phyloP scores from a whole-genome alignment of 2,797 vertebrate genomes.

The Lepus townsendii region DNA sequence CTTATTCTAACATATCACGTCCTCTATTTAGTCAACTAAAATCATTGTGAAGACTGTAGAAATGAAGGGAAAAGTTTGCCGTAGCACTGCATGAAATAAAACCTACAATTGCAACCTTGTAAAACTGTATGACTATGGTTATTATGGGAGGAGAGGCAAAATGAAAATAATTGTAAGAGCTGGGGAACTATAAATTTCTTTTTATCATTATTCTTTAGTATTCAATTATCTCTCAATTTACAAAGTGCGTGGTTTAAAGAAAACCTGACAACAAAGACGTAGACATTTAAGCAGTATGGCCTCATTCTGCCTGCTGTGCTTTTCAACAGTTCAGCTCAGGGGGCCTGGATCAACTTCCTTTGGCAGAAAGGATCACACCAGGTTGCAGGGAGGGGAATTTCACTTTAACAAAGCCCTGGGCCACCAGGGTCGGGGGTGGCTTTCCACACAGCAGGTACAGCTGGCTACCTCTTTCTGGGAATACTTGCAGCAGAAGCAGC shows the following conservation, averaged over 20 bases:
- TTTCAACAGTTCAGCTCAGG: background rate
- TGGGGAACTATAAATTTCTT: background rate
- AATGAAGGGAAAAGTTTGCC: background rate
- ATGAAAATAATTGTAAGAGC: background rate
- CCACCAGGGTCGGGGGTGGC: background rate
- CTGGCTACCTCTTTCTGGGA: background rate
- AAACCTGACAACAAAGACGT: background rate
- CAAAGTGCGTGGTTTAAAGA: background rate
- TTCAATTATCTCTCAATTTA: background rate
- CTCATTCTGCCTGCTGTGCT: background rate
- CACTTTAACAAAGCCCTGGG: background rate
- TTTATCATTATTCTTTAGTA: slow-evolving; percentile 38
- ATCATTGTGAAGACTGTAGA: background rate
- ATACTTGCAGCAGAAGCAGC: background rate
- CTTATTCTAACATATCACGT: background rate
- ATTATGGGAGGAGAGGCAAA: background rate
- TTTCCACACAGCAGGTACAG: accelerated
- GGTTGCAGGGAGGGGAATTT: background rate
- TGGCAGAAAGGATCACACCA: background rate
- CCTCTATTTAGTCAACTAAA: background rate
- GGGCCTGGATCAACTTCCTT: background rate
- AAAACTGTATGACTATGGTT: background rate
- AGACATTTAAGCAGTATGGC: accelerated
- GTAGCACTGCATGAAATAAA: background rate
- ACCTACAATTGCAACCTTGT: background rate